Conservation (phyloP, 2,797 vertebrate genomes). For the Enteromius argenteus region DNA sequence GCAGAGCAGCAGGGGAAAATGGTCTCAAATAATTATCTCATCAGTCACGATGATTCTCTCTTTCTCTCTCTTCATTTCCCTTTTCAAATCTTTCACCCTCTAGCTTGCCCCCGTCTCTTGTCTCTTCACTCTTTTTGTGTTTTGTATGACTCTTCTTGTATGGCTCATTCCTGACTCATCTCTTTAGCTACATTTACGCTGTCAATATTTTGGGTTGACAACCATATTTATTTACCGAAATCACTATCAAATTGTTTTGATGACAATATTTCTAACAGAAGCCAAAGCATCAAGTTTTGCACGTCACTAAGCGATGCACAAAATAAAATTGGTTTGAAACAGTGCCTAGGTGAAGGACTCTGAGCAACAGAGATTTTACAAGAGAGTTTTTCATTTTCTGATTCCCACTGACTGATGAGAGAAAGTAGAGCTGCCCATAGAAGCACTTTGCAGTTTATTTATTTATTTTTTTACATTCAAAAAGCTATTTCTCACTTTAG, state of each 20-base stretch:
- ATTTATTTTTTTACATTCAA: background rate
- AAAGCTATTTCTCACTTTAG: background rate
- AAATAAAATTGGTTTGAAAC: background rate
- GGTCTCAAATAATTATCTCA: constrained; percentile 34
- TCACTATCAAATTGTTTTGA: background rate
- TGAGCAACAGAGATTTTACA: background rate
- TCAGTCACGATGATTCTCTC: constrained; percentile 30
- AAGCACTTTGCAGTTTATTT: background rate
- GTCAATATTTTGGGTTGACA: constrained; percentile 12
- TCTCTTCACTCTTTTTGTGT: constrained; percentile 17
- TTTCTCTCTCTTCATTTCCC: constrained; percentile 13
- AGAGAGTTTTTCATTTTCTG: background rate
- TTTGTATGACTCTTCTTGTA: constrained; percentile 24
- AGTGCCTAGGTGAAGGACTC: background rate
- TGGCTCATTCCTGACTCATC: constrained; percentile 25
- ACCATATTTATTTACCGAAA: background rate
- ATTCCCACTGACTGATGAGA: background rate
- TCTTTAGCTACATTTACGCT: background rate
- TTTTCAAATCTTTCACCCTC: constrained; percentile 33
- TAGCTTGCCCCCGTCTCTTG: constrained; percentile 16
- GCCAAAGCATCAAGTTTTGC: background rate
- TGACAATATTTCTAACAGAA: background rate
- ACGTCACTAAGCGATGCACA: background rate
- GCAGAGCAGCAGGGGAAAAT: constrained; percentile 32
- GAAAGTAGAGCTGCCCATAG: background rate